A percentile compares a stretch with the other conserved stretches of the same genome.
These are phyloP conservation scores for Alosa alosa DNA, from an alignment of 2,113 vertebrate species.

Conservation along the genomic window DNA sequence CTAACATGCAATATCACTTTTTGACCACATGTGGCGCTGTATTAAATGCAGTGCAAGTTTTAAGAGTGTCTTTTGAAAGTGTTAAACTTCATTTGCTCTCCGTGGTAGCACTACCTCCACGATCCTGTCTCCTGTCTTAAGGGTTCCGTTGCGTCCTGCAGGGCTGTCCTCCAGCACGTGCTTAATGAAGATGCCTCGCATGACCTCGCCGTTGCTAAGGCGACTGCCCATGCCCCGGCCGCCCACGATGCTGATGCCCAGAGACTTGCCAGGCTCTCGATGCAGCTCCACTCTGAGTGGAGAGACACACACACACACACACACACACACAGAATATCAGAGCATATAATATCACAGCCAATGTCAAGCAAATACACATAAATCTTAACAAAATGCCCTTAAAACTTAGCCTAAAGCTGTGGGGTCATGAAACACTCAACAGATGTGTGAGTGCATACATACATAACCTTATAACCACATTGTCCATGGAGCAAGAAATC, in stretches of 20 bases:
- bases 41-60: too few relatives aligned
- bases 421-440: neutral
- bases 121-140: conserved; percentile 94
- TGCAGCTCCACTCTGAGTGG: conserved; percentile 86
- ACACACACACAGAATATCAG: neutral
- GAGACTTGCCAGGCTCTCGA: conserved; percentile 87
- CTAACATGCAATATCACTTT: too few relatives aligned
- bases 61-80: neutral
- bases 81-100: neutral
- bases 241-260: conserved; percentile 97
- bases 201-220: conserved; percentile 92
- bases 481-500: neutral
- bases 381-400: too few relatives aligned
- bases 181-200: conserved; percentile 98
- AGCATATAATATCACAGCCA: too few relatives aligned
- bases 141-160: conserved; percentile 88
- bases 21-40: too few relatives aligned
- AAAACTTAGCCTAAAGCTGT: too few relatives aligned
- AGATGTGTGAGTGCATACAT: neutral
- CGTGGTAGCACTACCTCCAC: conserved; percentile 86
- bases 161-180: conserved; percentile 96
- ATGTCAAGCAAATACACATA: neutral
- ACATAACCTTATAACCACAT: neutral
- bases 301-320: conserved; percentile 29
- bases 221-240: conserved; percentile 97